Conservation (phyloP, 2,888 invertebrate genomes). For the Drosophila borealis region DNA sequence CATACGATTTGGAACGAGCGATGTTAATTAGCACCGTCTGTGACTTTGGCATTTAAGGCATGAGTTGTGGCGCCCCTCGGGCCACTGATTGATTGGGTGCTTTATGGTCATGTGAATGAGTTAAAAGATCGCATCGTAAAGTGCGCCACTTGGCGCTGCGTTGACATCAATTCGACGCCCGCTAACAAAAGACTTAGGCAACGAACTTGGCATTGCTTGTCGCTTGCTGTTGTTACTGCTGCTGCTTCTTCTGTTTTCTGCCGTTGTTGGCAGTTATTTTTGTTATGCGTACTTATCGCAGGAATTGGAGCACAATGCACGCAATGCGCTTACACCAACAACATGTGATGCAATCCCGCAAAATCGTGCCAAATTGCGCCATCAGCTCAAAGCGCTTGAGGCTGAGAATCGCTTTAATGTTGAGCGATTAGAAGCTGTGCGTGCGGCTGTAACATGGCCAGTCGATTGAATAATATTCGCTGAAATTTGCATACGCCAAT, state of each 20-base stretch:
- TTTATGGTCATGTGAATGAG: conserved; percentile 44
- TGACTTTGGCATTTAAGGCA: conserved; percentile 24
- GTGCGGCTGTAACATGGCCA: neutral
- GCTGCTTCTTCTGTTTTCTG: conserved; percentile 5
- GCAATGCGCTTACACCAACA: conserved; percentile 23
- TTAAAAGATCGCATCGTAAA: conserved; percentile 16
- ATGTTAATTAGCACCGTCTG: conserved; percentile 43
- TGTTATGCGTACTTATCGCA: conserved; percentile 45
- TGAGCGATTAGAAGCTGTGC: conserved; percentile 8
- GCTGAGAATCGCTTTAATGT: conserved; percentile 12
- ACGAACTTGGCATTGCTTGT: conserved; percentile 64
- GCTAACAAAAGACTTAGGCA: conserved; percentile 59
- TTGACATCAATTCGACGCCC: conserved; percentile 50
- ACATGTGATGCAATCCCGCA: conserved; percentile 31
- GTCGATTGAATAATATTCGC: conserved; percentile 60
- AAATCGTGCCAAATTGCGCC: conserved; percentile 28
- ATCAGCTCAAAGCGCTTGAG: conserved; percentile 4
- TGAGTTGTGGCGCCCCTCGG: conserved; percentile 13
- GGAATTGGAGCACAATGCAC: conserved; percentile 59
- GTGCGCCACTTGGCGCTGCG: conserved; percentile 23
- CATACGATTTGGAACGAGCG: conserved; percentile 20
- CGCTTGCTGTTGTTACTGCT: conserved; percentile 3
- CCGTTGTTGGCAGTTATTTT: conserved; percentile 4
- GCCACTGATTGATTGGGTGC: conserved; percentile 48
- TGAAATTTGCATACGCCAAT: conserved; percentile 57